Percentiles rank a stretch among this genome's conserved stretches.
phyloP scores from a whole-genome alignment of 2,888 invertebrate species.

The Lasius fuliginosus region DNA sequence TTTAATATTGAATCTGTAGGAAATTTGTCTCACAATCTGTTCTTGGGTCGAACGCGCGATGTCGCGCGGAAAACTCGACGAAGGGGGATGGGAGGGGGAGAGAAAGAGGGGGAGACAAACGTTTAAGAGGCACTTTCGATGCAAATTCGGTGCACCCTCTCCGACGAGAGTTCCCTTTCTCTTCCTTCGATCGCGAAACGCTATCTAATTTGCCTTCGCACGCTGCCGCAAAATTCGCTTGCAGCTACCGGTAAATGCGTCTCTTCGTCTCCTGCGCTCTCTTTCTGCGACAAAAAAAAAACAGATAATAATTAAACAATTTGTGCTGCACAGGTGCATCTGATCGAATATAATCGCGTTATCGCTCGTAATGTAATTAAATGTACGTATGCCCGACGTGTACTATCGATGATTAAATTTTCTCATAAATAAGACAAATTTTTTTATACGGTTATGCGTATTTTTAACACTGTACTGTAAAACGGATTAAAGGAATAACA shows the following conservation, averaged over 20 bases:
- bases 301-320: not conserved
- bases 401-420: not conserved
- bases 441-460: not conserved
- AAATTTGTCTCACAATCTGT: slow-evolving; percentile 80
- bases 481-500: not conserved
- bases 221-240: slow-evolving; percentile 67
- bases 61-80: slow-evolving; percentile 43
- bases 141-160: slow-evolving; percentile 82
- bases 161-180: slow-evolving; percentile 55
- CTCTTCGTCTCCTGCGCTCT: not conserved
- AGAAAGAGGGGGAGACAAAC: slow-evolving; percentile 66
- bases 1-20: slow-evolving; percentile 80
- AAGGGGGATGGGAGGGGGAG: not conserved
- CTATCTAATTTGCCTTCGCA: slow-evolving; percentile 77
- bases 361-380: not conserved
- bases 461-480: not conserved
- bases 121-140: slow-evolving; percentile 85
- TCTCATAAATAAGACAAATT: not conserved
- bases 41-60: slow-evolving; percentile 58
- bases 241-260: slow-evolving; percentile 39
- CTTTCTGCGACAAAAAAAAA: not conserved
- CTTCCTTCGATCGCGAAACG: slow-evolving; percentile 62
- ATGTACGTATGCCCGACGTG: not conserved
- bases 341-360: not conserved
- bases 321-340: not conserved